phyloP scores from a whole-genome alignment of 2,888 invertebrate genomes.

The Tinea semifulvella region DNA sequence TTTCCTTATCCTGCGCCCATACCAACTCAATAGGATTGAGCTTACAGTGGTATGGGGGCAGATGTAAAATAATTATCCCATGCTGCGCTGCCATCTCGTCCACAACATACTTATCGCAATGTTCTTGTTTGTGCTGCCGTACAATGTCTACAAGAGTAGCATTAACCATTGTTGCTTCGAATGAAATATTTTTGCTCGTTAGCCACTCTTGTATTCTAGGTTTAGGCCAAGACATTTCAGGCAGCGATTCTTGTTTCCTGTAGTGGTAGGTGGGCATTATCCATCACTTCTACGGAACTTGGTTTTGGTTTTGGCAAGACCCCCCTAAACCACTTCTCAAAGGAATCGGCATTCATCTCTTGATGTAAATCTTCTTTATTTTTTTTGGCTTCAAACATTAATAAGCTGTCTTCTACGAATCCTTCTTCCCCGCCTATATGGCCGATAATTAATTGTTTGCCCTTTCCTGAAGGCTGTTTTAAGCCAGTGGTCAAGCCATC shows the following conservation, averaged over 20 bases:
- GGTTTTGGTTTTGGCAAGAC: constrained; percentile 20
- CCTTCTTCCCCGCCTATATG: constrained; percentile 17
- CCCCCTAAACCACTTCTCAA: constrained; percentile 21
- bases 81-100: constrained; percentile 18
- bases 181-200: constrained; percentile 18
- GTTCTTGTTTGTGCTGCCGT: constrained; percentile 13
- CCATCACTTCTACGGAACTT: constrained; percentile 17
- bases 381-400: constrained; percentile 23
- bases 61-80: constrained; percentile 17
- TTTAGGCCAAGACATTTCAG: constrained; percentile 19
- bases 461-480: constrained; percentile 19
- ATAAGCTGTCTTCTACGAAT: constrained; percentile 18
- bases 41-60: constrained; percentile 14
- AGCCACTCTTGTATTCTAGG: constrained; percentile 19
- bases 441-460: constrained; percentile 20
- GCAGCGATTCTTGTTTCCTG: constrained; percentile 18
- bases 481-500: constrained; percentile 22
- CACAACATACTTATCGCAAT: constrained; percentile 16
- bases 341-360: constrained; percentile 22
- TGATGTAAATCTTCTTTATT: constrained; percentile 21
- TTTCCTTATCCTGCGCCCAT: constrained; percentile 14
- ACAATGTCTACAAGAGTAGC: constrained; percentile 15
- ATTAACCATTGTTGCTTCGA: constrained; percentile 18
- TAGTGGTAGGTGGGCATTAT: constrained; percentile 21
- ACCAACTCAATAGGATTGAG: constrained; percentile 16